These are phyloP conservation scores for Macrochelys suwanniensis DNA, from an alignment of 2,797 vertebrate genomes.

Conservation along the genomic window DNA sequence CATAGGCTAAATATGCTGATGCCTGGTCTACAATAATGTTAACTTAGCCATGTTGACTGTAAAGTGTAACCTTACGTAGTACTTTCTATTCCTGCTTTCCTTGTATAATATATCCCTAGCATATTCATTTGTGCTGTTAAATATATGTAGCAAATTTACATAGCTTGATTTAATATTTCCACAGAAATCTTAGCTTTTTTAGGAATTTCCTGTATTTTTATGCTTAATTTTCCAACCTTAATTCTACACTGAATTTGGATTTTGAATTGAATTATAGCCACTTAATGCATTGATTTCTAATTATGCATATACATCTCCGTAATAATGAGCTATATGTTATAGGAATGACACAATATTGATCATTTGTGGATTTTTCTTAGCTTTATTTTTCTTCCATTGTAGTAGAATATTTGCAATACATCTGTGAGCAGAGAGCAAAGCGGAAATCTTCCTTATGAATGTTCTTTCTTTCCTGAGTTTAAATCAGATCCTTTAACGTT, in stretches of 20 bases:
- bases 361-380: not conserved
- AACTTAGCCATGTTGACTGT: not conserved
- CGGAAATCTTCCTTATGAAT: not conserved
- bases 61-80: not conserved
- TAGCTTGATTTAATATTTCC: not conserved
- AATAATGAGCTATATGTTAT: not conserved
- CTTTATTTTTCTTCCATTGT: not conserved
- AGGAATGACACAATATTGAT: not conserved
- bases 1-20: not conserved
- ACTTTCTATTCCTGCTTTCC: not conserved
- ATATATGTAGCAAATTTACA: not conserved
- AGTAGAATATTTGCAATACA: slow-evolving; percentile 13
- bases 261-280: not conserved
- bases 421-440: not conserved
- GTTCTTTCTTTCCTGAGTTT: slow-evolving; percentile 8
- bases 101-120: not conserved
- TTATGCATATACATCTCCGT: not conserved
- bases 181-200: not conserved
- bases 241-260: not conserved
- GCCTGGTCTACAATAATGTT: not conserved
- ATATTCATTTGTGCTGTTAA: not conserved
- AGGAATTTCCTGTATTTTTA: not conserved
- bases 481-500: slow-evolving; percentile 26
- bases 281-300: not conserved
- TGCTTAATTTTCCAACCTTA: not conserved